Conservation (phyloP, 1,140 invertebrate species). For the Ceratosolen fusciceps region DNA sequence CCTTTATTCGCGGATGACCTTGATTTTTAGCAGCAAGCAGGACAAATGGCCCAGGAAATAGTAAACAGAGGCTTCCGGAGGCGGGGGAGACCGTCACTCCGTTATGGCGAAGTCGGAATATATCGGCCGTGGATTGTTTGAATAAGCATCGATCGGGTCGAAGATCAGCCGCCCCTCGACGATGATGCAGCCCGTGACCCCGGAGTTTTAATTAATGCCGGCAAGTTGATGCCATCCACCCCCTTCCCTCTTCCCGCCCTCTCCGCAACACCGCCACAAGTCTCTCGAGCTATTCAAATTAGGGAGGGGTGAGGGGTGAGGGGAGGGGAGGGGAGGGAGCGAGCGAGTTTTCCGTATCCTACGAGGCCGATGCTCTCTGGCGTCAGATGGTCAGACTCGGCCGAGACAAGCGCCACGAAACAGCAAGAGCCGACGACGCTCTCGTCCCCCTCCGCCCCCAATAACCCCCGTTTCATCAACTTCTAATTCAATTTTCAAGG, state of each 20-base stretch:
- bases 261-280: too few species aligned
- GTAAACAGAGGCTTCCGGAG: not conserved
- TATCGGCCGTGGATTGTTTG: not conserved
- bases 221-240: not conserved
- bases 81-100: not conserved
- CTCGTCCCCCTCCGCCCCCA: not conserved
- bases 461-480: constrained; percentile 19
- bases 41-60: too few species aligned
- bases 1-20: too few species aligned
- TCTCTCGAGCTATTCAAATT: constrained; percentile 37
- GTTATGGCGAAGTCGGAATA: not conserved
- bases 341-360: constrained; percentile 7
- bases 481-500: constrained; percentile 33
- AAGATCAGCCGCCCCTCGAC: constrained; percentile 14
- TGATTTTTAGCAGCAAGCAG: too few species aligned
- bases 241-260: not conserved
- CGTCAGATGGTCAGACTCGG: constrained; percentile 28
- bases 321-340: constrained; percentile 1
- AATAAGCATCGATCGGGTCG: not conserved
- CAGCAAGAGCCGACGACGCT: not conserved
- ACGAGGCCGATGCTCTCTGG: not conserved
- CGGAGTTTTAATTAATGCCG: constrained; percentile 30
- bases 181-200: not conserved
- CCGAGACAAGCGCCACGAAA: not conserved
- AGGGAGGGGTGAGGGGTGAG: too few species aligned